Evolutionary conservation across 2,113 vertebrate genomes (phyloP), one percentile per base, ranked within the genome.

Genomic region (Clinocottus analis): DNA sequence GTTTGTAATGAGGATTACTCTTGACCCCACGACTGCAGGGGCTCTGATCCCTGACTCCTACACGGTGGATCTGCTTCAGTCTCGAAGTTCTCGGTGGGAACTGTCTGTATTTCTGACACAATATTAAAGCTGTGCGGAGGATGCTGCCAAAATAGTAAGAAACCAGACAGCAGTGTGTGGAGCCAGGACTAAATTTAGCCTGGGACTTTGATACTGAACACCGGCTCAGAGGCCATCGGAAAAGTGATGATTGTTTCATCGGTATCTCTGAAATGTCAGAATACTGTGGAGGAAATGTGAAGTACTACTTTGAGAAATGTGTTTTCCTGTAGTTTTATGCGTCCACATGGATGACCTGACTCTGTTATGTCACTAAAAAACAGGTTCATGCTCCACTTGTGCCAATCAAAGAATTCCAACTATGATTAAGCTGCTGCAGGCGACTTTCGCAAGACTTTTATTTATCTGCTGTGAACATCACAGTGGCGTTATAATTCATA

Each of bases 181-280:
- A 74, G 82, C 71, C 88, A 80, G 23, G 62, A 66, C 74, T 94
- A 92, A 83, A 85, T 87, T 84, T 94, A 92, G 88, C 49, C 64
- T 72, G 74, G 43, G 71, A 49, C 81, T 88, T 63, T 87, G 89
- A 82, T 78, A 87, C 74, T 65, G 59, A 87, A 79, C 80, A 88
- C 84, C 82, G 79, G 82, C 27, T 69, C 51, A 84, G 75, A 68
- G 31, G 63, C 23, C 61, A 23, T 70, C 31, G 33, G 58, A 62
- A n/a, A 14, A 17, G 13, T 4, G 23, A 9, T 3, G 49, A 53
- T 23, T 82, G 68, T 51, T 61, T 14, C 10, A 27, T 68, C 7
- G 73, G 63, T 35, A 12, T 61, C 39, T 71, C 60, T 49, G 68
- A 73, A n/a, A 31, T 14, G 4, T 49, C 0, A 12, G n/a, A 51